A percentile compares a stretch with the other conserved stretches of the same genome.
phyloP scores from a whole-genome alignment of 2,888 invertebrate genomes.

The Tinea trinotella region DNA sequence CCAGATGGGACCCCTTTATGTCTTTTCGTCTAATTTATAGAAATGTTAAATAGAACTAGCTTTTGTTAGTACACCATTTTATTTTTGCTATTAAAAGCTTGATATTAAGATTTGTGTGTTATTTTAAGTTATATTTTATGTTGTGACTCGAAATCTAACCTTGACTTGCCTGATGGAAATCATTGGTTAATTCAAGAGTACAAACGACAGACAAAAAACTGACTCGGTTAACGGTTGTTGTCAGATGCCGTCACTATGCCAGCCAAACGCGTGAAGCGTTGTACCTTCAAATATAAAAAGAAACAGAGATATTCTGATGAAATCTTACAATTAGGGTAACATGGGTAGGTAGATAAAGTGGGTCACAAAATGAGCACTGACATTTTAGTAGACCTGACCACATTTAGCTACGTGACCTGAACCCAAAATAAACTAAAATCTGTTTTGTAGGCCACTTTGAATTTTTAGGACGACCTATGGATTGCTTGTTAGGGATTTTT shows the following conservation, averaged over 20 bases:
- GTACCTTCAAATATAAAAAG: not conserved
- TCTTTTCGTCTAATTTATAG: conserved; percentile 9
- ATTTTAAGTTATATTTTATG: not conserved
- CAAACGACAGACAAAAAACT: too few species aligned
- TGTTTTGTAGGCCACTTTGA: not conserved
- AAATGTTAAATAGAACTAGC: conserved; percentile 6
- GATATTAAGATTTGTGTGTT: not conserved
- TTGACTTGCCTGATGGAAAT: too few species aligned
- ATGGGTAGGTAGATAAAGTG: conserved; percentile 14
- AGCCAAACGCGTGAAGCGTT: too few species aligned
- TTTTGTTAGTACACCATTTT: not conserved
- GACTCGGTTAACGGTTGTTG: too few species aligned
- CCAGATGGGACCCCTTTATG: conserved; percentile 18
- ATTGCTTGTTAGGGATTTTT: not conserved
- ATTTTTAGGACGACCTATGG: not conserved
- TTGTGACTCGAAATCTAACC: too few species aligned
- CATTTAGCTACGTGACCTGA: conserved; percentile 11
- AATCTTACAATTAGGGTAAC: conserved; percentile 15
- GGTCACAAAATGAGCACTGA: conserved; percentile 9
- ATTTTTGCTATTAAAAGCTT: not conserved
- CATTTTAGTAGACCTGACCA: conserved; percentile 10
- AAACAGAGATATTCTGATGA: not conserved
- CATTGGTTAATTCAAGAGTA: too few species aligned
- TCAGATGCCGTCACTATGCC: too few species aligned
- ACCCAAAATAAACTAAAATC: conserved; percentile 1